Base-by-base conservation (phyloP, 2,113 vertebrate species). In the Gila orcuttii region DNA sequence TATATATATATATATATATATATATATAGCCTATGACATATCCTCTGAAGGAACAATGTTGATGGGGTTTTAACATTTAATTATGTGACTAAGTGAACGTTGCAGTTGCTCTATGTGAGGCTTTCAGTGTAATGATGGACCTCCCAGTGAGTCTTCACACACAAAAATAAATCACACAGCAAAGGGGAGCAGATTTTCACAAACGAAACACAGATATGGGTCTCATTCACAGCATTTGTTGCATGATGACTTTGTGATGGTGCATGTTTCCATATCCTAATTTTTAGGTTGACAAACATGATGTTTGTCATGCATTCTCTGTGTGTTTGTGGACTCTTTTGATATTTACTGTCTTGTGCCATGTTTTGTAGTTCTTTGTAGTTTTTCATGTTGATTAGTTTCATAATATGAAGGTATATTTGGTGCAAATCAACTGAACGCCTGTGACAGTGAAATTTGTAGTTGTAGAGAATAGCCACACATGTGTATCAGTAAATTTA, bases 131-230 rank as follows among this genome's bases (percentile, higher is more conserved):
- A 73, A 36, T 84, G 23, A 39, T 73, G 62, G 68, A 83, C 81
- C 84, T 83, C 75, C 85, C 57, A 31, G 57, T 1, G 4, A 12
- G 55, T 66, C 36, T 74, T 62, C 66, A 64, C 60, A 79, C 55
- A 84, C 66, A 80, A n/a, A 84, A 19, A 39, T 86, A 86, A 79
- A 86, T 83, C 74, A 86, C 64, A 68, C 64, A 31, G 75, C 59
- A 76, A 25, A 79, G 42, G 8, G 78, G 57, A 59, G 28, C 60
- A 68, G 76, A 69, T 87, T 87, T 55, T 25, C n/a, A 68, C 57
- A 50, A 12, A 83, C 23, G 5, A 19, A 57, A 71, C 12, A 33
- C 45, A 39, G 45, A 21, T 52, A 50, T 11, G 39, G 62, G 52
- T 50, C 81, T 42, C 23, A 36, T 55, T 57, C 11, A 36, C 33